These are phyloP conservation scores for Felis catus DNA, from an alignment of 2,113 vertebrate genomes.

Conservation along the genomic window F.catus_Fca126_mat1.0 CM031419.1:216711501-216712000, in stretches of 20 bases:
- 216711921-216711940: not conserved
- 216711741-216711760: not conserved
- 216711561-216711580: not conserved
- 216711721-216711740: accelerated
- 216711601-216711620: accelerated
- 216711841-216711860: accelerated
- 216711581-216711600: not conserved
- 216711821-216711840: accelerated
- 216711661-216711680: not conserved
- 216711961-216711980: not conserved
- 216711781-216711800: accelerated
- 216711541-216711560: accelerated
- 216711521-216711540: accelerated
- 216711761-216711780: accelerated
- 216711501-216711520: not conserved
- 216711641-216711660: accelerated
- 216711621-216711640: not conserved
- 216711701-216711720: not conserved
- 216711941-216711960: not conserved
- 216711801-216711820: not conserved
- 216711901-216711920: not conserved
- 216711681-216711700: not conserved
- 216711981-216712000: not conserved
- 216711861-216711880: not conserved
- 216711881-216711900: accelerated